Conservation (phyloP, 2,113 vertebrate genomes). For the Notarius lentiginosus region DNA sequence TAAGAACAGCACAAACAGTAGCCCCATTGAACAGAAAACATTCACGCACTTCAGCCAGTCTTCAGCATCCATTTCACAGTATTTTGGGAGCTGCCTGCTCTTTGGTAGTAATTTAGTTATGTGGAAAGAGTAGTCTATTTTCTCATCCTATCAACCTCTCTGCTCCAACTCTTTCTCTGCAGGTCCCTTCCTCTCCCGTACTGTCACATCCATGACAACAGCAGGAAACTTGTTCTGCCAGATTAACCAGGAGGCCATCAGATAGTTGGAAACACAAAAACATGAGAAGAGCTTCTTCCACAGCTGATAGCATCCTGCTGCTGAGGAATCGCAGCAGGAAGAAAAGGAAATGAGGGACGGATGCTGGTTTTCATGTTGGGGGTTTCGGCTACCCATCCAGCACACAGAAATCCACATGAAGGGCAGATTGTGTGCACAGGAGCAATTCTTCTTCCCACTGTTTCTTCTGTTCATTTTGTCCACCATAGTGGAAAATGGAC, state of each 20-base stretch:
- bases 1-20: background rate
- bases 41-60: background rate
- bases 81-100: background rate
- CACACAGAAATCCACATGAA: conserved; percentile 2
- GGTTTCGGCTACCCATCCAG: background rate
- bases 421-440: background rate
- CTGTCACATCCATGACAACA: conserved; percentile 37
- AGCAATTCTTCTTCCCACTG: conserved; percentile 4
- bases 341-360: conserved; percentile 10
- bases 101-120: conserved; percentile 4
- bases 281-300: conserved; percentile 30
- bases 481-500: background rate
- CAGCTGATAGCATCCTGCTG: conserved; percentile 29
- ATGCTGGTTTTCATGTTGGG: background rate
- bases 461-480: conserved; percentile 19
- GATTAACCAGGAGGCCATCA: conserved; percentile 42
- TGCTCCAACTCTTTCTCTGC: background rate
- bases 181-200: background rate
- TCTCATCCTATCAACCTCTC: background rate
- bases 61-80: conserved; percentile 2
- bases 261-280: conserved; percentile 37
- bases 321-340: conserved; percentile 16
- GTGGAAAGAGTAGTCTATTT: background rate
- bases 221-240: conserved; percentile 19
- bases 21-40: background rate